These are phyloP conservation scores for Meleagris gallopavo DNA, from an alignment of 2,113 vertebrate species.

Conservation along the genomic window DNA sequence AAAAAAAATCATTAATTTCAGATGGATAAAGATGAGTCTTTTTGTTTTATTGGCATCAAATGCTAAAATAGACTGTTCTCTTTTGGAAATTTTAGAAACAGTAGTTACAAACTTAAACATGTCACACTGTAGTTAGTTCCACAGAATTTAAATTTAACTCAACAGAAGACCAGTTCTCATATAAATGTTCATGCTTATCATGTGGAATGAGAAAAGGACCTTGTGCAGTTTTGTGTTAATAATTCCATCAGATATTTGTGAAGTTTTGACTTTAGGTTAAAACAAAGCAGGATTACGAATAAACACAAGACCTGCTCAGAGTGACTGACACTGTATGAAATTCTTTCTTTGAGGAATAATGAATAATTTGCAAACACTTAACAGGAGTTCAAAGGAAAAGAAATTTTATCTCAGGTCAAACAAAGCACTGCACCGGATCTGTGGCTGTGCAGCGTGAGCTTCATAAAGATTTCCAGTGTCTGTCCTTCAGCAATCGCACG, in stretches of 20 bases:
- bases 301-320: not conserved
- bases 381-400: not conserved
- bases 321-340: not conserved
- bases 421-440: not conserved
- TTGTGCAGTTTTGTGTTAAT: not conserved
- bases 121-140: not conserved
- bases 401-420: not conserved
- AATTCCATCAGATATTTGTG: not conserved
- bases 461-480: not conserved
- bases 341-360: not conserved
- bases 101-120: not conserved
- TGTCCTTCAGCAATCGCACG: rapidly evolving
- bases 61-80: not conserved
- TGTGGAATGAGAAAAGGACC: not conserved
- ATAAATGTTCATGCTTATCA: not conserved
- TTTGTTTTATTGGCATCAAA: not conserved
- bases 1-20: not conserved
- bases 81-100: not conserved
- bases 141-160: not conserved
- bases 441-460: not conserved
- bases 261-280: not conserved
- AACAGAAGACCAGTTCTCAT: not conserved
- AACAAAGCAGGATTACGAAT: not conserved
- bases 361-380: not conserved
- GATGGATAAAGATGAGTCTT: not conserved